Percentiles rank a stretch among this genome's conserved stretches.
phyloP scores from a whole-genome alignment of 1,140 invertebrate species.

The Magallana ariakensis region DNA sequence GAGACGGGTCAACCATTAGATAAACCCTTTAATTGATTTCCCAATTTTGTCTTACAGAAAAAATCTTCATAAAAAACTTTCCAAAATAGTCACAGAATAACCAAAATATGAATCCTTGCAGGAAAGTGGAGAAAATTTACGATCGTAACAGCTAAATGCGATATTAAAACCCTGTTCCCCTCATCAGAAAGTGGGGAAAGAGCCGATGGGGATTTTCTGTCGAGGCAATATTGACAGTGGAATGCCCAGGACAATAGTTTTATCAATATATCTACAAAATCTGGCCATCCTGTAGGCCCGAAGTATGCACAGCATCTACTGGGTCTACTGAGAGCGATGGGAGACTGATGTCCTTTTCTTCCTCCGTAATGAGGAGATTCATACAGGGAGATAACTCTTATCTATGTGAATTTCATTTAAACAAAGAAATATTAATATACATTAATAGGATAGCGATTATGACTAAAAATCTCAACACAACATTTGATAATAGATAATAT shows the following conservation, averaged over 20 bases:
- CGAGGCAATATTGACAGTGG: constrained; percentile 57
- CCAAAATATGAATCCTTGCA: constrained; percentile 41
- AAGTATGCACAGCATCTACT: background rate
- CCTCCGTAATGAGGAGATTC: background rate
- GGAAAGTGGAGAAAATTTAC: constrained; percentile 50
- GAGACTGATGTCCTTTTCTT: background rate
- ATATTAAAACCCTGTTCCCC: constrained; percentile 57
- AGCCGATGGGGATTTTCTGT: constrained; percentile 43
- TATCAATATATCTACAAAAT: constrained; percentile 57
- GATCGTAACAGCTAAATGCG: constrained; percentile 52
- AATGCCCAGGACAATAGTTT: constrained; percentile 58
- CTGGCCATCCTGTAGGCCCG: constrained; percentile 41
- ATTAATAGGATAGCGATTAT: too few relatives aligned
- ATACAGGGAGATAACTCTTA: background rate
- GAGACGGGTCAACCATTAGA: constrained; percentile 14
- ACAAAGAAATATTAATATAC: too few relatives aligned
- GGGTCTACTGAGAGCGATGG: background rate
- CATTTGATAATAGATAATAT: too few relatives aligned
- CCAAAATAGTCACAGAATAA: constrained; percentile 39
- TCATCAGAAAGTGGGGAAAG: constrained; percentile 51
- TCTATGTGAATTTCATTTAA: background rate
- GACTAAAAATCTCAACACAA: too few relatives aligned
- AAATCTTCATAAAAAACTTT: background rate
- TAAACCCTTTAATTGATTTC: background rate
- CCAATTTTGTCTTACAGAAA: background rate